Evolutionary conservation across 1,140 invertebrate genomes (phyloP).

Genomic region (Diploscapter pachys): DNA sequence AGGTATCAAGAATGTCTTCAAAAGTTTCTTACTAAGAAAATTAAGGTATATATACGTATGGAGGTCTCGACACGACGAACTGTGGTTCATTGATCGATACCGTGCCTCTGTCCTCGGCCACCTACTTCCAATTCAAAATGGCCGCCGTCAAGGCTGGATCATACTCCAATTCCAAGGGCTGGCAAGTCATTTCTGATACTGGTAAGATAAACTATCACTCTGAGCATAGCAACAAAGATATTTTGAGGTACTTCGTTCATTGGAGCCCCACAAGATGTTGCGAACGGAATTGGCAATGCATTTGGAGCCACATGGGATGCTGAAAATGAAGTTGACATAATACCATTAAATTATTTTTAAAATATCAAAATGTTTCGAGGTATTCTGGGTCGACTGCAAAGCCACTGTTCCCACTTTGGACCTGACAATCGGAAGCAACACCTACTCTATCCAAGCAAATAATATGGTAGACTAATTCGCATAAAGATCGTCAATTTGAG

Average conservation of each 20-base stretch:
- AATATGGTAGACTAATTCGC: not conserved
- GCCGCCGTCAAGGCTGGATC: constrained; percentile 24
- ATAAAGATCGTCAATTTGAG: not conserved
- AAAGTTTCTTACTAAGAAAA: too few relatives aligned
- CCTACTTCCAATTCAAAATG: constrained; percentile 43
- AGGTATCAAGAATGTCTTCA: constrained; percentile 7
- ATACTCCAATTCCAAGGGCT: constrained; percentile 28
- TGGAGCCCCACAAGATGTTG: constrained; percentile 32
- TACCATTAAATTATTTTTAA: too few relatives aligned
- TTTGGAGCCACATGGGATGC: constrained; percentile 24
- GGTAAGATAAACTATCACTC: not conserved
- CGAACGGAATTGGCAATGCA: constrained; percentile 25
- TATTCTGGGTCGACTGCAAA: constrained; percentile 16
- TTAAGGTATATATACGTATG: constrained; percentile 29
- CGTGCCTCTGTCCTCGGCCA: constrained; percentile 38
- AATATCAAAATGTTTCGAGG: too few relatives aligned
- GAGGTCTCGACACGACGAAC: constrained; percentile 36
- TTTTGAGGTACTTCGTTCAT: constrained; percentile 23
- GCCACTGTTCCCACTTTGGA: constrained; percentile 22
- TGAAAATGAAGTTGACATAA: constrained; percentile 9
- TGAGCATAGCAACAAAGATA: not conserved
- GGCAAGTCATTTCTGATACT: constrained; percentile 37
- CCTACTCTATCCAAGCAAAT: constrained; percentile 16
- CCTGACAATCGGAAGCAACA: constrained; percentile 25
- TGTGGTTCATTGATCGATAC: constrained; percentile 40